A percentile compares a stretch with the other conserved stretches of the same genome.
Evolutionary conservation across 2,888 invertebrate genomes (phyloP).

Genomic region (Rotaria macrura): DNA sequence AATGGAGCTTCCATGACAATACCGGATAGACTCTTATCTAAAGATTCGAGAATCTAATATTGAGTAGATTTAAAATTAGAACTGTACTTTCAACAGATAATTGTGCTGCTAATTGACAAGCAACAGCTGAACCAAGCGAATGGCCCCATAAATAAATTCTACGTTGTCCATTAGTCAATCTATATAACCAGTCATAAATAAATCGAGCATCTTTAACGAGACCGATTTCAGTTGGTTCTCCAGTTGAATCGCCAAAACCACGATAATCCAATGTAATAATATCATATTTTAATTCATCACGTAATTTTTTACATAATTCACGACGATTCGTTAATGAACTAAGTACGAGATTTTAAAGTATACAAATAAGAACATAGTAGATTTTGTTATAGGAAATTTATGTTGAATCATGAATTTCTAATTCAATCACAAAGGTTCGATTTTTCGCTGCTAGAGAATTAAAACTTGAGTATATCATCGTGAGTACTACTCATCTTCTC

Average conservation of each 20-base stretch:
- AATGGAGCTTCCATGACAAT: conserved; percentile 32
- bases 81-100: neutral
- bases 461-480: no score
- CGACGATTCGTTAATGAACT: neutral
- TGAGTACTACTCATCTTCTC: no score
- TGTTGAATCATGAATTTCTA: no score
- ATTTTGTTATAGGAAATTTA: no score
- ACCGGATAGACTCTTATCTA: neutral
- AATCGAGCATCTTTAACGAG: conserved; percentile 21
- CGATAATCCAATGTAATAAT: conserved; percentile 31
- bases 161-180: neutral
- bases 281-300: conserved; percentile 12
- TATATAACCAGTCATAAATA: neutral
- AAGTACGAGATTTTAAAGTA: no score
- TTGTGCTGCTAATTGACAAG: neutral
- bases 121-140: conserved; percentile 22
- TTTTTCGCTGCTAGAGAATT: no score
- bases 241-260: conserved; percentile 31
- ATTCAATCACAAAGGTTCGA: no score
- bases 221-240: conserved; percentile 23
- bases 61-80: neutral
- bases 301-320: conserved; percentile 24
- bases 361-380: neutral
- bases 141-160: conserved; percentile 27
- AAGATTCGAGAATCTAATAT: neutral